A percentile compares a stretch with the other conserved stretches of the same genome.
These are phyloP conservation scores for Ectropis crepuscularia DNA, from an alignment of 2,888 invertebrate genomes.

Conservation along the genomic window DNA sequence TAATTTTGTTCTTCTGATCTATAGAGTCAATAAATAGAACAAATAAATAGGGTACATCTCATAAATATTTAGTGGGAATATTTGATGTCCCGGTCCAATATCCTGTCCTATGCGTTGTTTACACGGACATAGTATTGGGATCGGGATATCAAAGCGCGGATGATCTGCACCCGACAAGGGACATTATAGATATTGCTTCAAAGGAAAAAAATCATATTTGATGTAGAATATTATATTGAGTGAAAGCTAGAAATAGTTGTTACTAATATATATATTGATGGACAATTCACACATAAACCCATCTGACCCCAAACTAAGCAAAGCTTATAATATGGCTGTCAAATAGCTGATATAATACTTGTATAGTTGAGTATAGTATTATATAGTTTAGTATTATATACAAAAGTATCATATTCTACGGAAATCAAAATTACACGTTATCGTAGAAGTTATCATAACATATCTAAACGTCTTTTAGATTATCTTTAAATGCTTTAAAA, in stretches of 20 bases:
- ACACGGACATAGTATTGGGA: conserved; percentile 31
- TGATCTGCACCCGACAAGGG: conserved; percentile 7
- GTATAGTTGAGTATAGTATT: too few relatives aligned
- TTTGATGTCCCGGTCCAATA: conserved; percentile 22
- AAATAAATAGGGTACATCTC: conserved; percentile 5
- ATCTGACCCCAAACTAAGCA: too few relatives aligned
- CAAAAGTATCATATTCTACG: too few relatives aligned
- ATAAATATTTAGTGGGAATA: conserved; percentile 19
- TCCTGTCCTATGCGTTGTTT: conserved; percentile 29
- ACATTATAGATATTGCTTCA: conserved; percentile 11
- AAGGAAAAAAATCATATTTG: conserved; percentile 7
- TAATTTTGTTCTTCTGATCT: neutral
- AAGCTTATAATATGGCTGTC: too few relatives aligned
- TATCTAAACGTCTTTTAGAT: too few relatives aligned
- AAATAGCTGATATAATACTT: too few relatives aligned
- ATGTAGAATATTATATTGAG: neutral
- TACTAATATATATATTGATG: too few relatives aligned
- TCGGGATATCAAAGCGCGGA: conserved; percentile 31
- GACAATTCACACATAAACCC: too few relatives aligned
- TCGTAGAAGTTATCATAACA: too few relatives aligned
- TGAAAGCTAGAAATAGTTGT: neutral
- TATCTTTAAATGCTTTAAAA: too few relatives aligned
- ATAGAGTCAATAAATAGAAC: neutral
- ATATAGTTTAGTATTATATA: too few relatives aligned
- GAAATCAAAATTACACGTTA: too few relatives aligned